Conservation (phyloP, 2,888 invertebrate species). For the Trichogramma dendrolimi region DNA sequence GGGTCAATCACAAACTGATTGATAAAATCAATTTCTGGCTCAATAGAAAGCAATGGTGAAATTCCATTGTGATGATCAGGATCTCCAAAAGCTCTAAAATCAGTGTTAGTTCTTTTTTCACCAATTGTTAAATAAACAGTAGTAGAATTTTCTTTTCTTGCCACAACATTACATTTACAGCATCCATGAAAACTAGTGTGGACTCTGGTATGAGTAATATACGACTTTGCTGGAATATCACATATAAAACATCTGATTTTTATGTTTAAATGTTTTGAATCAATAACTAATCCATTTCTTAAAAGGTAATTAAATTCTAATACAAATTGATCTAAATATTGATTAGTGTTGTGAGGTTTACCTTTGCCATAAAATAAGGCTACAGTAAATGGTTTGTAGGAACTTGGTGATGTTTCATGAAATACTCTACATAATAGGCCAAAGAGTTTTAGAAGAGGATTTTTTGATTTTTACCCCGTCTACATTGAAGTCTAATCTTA, state of each 20-base stretch:
- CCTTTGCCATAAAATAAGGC: constrained; percentile 9
- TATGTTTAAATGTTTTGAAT: constrained; percentile 8
- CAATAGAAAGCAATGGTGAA: background rate
- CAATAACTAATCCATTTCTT: background rate
- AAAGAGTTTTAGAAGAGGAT: background rate
- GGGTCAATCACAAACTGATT: background rate
- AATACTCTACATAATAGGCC: too few relatives aligned
- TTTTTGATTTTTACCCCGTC: background rate
- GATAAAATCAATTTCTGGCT: background rate
- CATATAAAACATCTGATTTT: constrained; percentile 20
- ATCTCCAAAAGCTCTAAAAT: background rate
- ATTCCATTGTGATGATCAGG: background rate
- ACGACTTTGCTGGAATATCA: constrained; percentile 26
- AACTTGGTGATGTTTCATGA: background rate
- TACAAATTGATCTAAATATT: constrained; percentile 9
- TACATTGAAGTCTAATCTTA: background rate
- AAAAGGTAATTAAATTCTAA: constrained; percentile 6
- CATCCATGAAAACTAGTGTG: constrained; percentile 22
- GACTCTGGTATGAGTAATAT: constrained; percentile 20
- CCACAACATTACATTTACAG: constrained; percentile 17
- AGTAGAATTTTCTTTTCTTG: background rate
- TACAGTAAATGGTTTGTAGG: background rate
- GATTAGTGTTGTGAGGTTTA: constrained; percentile 11
- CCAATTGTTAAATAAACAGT: background rate
- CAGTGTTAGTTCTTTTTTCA: background rate